These are phyloP conservation scores for Campoplex nolae DNA, from an alignment of 2,888 invertebrate species.

Conservation along the genomic window DNA sequence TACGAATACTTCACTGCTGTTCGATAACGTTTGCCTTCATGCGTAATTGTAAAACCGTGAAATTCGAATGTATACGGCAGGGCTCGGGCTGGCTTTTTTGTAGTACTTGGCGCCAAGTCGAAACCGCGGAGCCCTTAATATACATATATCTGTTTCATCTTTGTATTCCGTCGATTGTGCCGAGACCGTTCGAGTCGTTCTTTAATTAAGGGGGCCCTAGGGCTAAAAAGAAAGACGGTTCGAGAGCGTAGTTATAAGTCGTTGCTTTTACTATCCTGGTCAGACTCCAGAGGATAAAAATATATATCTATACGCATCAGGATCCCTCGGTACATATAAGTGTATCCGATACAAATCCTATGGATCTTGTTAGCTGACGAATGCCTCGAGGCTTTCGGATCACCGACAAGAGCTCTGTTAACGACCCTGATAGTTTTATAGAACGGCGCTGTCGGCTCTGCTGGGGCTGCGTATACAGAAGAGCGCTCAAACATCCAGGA, in stretches of 20 bases:
- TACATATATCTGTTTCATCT: slow-evolving; percentile 24
- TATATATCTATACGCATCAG: background rate
- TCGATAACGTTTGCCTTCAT: background rate
- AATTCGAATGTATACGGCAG: no score
- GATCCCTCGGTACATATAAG: slow-evolving; percentile 10
- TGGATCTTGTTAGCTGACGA: slow-evolving; percentile 71
- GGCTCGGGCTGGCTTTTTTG: no score
- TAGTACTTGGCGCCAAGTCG: no score
- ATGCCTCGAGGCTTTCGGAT: slow-evolving; percentile 65
- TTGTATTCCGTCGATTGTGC: slow-evolving; percentile 64
- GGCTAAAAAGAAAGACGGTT: slow-evolving; percentile 58
- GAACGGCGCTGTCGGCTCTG: slow-evolving; percentile 26
- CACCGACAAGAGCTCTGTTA: slow-evolving; percentile 47
- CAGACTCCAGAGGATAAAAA: background rate
- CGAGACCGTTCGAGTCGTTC: slow-evolving; percentile 42
- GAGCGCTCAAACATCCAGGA: background rate
- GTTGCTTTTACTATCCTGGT: slow-evolving; percentile 26
- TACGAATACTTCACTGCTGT: background rate
- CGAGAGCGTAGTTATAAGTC: slow-evolving; percentile 39
- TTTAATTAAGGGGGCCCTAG: slow-evolving; percentile 71
- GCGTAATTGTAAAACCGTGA: background rate
- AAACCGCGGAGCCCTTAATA: background rate
- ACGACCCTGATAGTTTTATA: slow-evolving; percentile 64
- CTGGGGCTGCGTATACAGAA: slow-evolving; percentile 8
- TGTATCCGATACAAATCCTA: slow-evolving; percentile 54